phyloP scores from a whole-genome alignment of 2,113 vertebrate species.

The Percina caprodes region DNA sequence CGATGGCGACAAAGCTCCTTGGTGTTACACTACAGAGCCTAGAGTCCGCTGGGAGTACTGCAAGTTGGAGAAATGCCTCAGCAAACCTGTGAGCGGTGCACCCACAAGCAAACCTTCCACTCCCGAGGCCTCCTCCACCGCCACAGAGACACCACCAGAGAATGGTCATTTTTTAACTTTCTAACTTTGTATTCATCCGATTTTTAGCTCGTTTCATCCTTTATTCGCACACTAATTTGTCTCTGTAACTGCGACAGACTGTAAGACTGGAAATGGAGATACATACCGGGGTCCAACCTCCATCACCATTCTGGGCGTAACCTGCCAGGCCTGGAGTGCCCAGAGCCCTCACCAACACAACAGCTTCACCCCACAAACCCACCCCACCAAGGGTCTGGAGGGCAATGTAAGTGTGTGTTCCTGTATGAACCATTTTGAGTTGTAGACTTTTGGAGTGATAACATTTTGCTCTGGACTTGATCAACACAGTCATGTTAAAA shows the following conservation, averaged over 20 bases:
- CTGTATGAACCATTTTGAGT: not conserved
- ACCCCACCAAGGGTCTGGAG: slow-evolving; percentile 87
- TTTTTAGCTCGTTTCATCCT: not conserved
- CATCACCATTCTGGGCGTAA: slow-evolving; percentile 83
- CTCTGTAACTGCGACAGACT: slow-evolving; percentile 83
- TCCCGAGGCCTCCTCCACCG: not conserved
- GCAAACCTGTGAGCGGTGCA: fast-evolving
- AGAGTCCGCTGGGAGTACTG: slow-evolving; percentile 93
- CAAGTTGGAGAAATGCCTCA: slow-evolving; percentile 84
- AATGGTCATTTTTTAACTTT: slow-evolving; percentile 10
- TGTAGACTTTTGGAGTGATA: not conserved
- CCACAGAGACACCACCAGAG: slow-evolving; percentile 3
- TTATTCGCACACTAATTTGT: not conserved
- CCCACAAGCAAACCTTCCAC: not conserved
- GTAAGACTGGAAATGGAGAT: slow-evolving; percentile 83
- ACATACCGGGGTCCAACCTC: slow-evolving; percentile 88
- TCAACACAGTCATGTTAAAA: not conserved
- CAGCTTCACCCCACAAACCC: slow-evolving; percentile 86
- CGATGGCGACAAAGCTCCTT: slow-evolving; percentile 88
- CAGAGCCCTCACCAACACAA: slow-evolving; percentile 87
- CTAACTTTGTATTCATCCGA: not conserved
- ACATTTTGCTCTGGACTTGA: not conserved
- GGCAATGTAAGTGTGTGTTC: slow-evolving; percentile 85
- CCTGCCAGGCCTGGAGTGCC: slow-evolving; percentile 91
- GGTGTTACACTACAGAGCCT: slow-evolving; percentile 95